Base-by-base conservation (phyloP, 2,888 invertebrate species). In the Aporophyla nigra region DNA sequence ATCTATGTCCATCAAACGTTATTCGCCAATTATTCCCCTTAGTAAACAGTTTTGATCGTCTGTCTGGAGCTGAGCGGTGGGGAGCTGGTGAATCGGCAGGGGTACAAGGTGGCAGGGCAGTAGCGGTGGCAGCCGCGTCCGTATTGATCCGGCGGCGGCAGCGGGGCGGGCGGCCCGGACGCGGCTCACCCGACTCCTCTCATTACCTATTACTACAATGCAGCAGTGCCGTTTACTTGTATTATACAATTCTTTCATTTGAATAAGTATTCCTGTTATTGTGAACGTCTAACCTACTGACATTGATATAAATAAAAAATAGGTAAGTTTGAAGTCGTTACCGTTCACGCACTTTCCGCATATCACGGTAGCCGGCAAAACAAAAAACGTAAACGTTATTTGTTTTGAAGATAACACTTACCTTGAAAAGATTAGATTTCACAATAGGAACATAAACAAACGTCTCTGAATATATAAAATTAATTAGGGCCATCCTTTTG, bases 21-120 rank as follows among this genome's bases (percentile, higher is more conserved):
- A 62, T 53, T 54, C 43, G 19, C 53, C 16, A 10, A 19, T 58
- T 74, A 69, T 62, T 68, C n/a, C 46, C 27, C 43, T 72, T 67
- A 51, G 49, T 66, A 40, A 54, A 71, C 7, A 76, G 53, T 80
- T 83, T 80, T 83, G 81, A 87, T 79, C 85, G 82, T 87, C 81
- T 87, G 80, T 84, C 77, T 86, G 86, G 82, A 85, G 84, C 86
- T 85, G 87, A 86, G 90, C 85, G 88, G 33, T 33, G 33, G 33
- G 90, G 89, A 87, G 91, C 90, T 91, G 82, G 72, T 87, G 89
- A 87, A 90, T 91, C 90, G 92, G 91, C 91, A 89, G 91, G 92
- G 91, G 90, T 89, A 91, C 89, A 87, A 90, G 91, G 91, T 89
- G 90, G 91, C 90, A 91, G 88, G 91, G 92, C 88, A 88, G 89